Base-by-base conservation (phyloP, 2,113 vertebrate genomes). In the Trochalopteron elliotii region DNA sequence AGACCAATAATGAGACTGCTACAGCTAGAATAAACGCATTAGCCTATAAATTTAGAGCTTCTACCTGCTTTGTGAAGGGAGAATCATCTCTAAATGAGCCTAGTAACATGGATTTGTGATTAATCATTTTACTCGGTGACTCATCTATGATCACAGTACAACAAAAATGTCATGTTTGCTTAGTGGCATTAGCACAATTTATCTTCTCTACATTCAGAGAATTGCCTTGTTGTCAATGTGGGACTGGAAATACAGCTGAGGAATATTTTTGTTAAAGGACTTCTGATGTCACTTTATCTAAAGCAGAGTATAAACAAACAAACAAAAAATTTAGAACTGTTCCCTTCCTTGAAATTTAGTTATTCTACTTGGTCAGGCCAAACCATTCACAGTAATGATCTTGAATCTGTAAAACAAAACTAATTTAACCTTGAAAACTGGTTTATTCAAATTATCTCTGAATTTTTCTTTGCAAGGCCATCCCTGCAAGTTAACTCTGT, bases 21-120 rank as follows among this genome's bases (percentile, higher is more conserved):
- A 97, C 96, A 97, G 96, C 95, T 94, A 96, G 95, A 98, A 98
- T 97, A 98, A 98, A 98, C 74, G 95, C 97, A 98, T 98, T 98
- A 98, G 95, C 95, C 95, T 97, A 97, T 97, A 96, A 97, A 97
- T 96, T 96, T 94, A 96, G 95, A 96, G 94, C 97, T 96, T 97
- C 93, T 96, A 96, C 96, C 90, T 95, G 93, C 95, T 93, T 96
- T 93, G 87, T 87, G 92, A 97, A 89, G 95, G 93, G 97, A 95
- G 94, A 96, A 97, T 96, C 83, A 97, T 97, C 96, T 98, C 95
- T 96, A 97, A 98, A 97, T 97, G 97, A 98, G 97, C 97, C 96
- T 98, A 94, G 97, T 97, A 97, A 97, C 97, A 98, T 96, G 97
- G 97, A 98, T 98, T 98, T 97, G 94, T 98, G 97, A 98, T 98